Conservation (phyloP, 2,113 vertebrate species). For the Podarcis muralis region DNA sequence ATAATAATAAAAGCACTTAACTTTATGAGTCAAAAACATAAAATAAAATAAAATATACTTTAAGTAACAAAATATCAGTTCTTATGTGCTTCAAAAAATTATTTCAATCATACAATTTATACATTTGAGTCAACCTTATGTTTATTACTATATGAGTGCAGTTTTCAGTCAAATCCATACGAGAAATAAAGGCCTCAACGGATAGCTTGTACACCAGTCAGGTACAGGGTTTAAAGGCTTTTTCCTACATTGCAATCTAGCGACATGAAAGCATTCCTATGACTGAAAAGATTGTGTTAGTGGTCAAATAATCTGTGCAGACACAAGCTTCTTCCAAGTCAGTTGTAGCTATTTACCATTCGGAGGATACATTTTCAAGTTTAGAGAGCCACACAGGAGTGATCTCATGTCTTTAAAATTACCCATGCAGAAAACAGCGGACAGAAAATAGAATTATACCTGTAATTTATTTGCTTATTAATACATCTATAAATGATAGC, state of each 20-base stretch:
- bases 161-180: not conserved
- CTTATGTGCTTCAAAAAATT: not conserved
- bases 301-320: not conserved
- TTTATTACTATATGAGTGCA: not conserved
- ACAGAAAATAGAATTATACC: constrained; percentile 28
- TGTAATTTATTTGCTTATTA: constrained; percentile 36
- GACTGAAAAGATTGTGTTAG: not conserved
- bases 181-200: not conserved
- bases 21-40: not conserved
- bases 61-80: not conserved
- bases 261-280: not conserved
- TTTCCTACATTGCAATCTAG: not conserved
- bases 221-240: not conserved
- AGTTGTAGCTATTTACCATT: not conserved
- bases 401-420: constrained; percentile 32
- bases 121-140: not conserved
- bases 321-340: not conserved
- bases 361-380: not conserved
- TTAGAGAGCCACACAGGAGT: not conserved
- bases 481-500: constrained; percentile 26
- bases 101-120: not conserved
- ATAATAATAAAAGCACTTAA: constrained; percentile 13
- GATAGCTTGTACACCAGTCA: not conserved
- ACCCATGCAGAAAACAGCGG: constrained; percentile 4
- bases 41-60: not conserved